Base-by-base conservation (phyloP, 2,797 vertebrate species). In the Otolemur crassicaudatus region DNA sequence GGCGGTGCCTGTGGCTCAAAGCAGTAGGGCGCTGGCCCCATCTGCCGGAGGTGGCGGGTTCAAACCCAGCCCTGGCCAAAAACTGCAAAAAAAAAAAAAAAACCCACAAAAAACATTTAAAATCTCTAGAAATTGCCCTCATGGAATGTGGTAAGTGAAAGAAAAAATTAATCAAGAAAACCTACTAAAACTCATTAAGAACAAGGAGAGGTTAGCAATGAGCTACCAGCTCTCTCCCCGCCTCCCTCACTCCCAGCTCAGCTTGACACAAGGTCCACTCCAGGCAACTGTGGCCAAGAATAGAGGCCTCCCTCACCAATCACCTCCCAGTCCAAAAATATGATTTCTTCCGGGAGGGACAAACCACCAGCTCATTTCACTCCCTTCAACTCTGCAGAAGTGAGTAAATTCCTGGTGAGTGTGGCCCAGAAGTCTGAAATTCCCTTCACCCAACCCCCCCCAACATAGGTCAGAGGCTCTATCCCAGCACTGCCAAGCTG, bases 141-240 rank as follows among this genome's bases (percentile, higher is more conserved):
- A 76, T 76, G 72, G 14, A 19, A 49, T 56, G 27, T 27, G 58
- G 46, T 23, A 82, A 49, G 31, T 53, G 73, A 69, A 97, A 80
- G 88, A 34, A 58, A 75, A 17, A 29, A 17, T 53, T 88, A 87
- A 82, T 93, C 11, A 88, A 46, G 31, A 89, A 94, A 77, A 86
- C 49, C 61, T 56, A 83, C 31, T 25, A 58, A 95, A 80, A 61
- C 11, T 92, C 31, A 83, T 23, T 46, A 82, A 87, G 53, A 84
- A 86, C n/a, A 69, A 11, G 23, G 58, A 82, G 20, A 70, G 27
- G 40, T 75, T 29, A 93, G 31, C 34, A 58, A 73, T 14, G 31
- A 69, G 37, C 63, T 27, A 82, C 37, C 76, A 63, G 40, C 17
- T 29, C 25, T n/a, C 43, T 56, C 37, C 19, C 9, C 23, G 20